phyloP scores from a whole-genome alignment of 2,113 vertebrate species.

The Holacanthus passer region DNA sequence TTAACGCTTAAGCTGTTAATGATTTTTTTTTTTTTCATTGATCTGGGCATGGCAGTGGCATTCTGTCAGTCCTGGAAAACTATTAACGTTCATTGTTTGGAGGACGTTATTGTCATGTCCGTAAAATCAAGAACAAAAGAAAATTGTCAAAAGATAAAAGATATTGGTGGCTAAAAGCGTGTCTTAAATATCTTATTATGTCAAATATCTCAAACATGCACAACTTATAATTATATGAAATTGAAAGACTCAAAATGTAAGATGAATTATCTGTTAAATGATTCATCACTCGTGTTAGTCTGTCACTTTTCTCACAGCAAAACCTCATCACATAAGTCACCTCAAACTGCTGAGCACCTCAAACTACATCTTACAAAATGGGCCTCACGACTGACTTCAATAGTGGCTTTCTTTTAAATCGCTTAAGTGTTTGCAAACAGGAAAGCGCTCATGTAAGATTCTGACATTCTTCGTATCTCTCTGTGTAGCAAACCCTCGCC shows the following conservation, averaged over 20 bases:
- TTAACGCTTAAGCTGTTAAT: not conserved
- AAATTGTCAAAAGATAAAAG: no score
- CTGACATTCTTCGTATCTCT: not conserved
- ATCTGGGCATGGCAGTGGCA: no score
- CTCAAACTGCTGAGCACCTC: not conserved
- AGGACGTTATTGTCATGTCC: no score
- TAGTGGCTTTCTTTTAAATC: not conserved
- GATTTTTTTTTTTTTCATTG: not conserved
- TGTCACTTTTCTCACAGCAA: not conserved
- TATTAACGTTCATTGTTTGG: no score
- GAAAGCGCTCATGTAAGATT: not conserved
- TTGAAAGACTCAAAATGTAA: no score
- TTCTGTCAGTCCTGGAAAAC: not conserved
- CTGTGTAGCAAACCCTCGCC: constrained; percentile 17
- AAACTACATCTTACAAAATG: not conserved
- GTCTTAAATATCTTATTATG: not conserved
- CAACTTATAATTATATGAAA: no score
- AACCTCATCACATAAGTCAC: not conserved
- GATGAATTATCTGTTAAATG: not conserved
- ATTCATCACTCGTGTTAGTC: not conserved
- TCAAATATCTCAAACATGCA: not conserved
- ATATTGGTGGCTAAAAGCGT: not conserved
- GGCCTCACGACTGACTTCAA: not conserved
- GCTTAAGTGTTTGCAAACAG: constrained; percentile 25
- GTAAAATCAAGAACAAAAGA: no score